Percentiles rank a stretch among this genome's conserved stretches.
phyloP scores from a whole-genome alignment of 2,888 invertebrate genomes.

The Aplocera efformata region DNA sequence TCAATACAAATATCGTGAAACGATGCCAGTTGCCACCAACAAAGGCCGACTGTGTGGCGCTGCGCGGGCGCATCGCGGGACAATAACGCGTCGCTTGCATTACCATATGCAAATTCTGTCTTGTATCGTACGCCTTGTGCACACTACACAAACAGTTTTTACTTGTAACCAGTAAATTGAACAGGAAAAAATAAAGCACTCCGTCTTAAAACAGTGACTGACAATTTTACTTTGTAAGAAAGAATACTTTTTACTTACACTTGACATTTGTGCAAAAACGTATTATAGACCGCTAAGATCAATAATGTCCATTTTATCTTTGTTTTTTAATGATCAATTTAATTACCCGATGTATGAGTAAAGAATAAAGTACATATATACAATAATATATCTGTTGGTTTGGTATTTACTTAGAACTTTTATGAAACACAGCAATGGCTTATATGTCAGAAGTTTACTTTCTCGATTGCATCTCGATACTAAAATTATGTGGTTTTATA shows the following conservation, averaged over 20 bases:
- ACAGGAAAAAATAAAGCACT: conserved; percentile 34
- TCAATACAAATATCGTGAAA: conserved; percentile 28
- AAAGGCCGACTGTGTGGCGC: conserved; percentile 43
- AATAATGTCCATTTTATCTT: too few relatives aligned
- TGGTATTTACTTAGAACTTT: too few relatives aligned
- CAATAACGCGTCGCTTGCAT: conserved; percentile 46
- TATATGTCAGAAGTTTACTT: too few relatives aligned
- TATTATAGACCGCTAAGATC: too few relatives aligned
- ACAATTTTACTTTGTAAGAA: conserved; percentile 25
- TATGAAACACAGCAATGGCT: too few relatives aligned
- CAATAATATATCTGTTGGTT: too few relatives aligned
- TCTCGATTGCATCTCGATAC: too few relatives aligned
- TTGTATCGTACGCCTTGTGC: conserved; percentile 49
- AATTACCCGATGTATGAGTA: too few relatives aligned
- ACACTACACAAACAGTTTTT: conserved; percentile 59
- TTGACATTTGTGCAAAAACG: too few relatives aligned
- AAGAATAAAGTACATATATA: too few relatives aligned
- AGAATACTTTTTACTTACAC: conserved; percentile 14
- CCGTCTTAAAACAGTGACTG: conserved; percentile 21
- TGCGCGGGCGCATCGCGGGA: conserved; percentile 32
- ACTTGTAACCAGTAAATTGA: conserved; percentile 46
- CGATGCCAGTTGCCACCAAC: conserved; percentile 42
- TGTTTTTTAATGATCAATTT: too few relatives aligned
- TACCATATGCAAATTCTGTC: conserved; percentile 64
- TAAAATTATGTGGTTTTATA: conserved; percentile 52